Conservation (phyloP, 2,888 invertebrate species). For the Heliconius erato region DNA sequence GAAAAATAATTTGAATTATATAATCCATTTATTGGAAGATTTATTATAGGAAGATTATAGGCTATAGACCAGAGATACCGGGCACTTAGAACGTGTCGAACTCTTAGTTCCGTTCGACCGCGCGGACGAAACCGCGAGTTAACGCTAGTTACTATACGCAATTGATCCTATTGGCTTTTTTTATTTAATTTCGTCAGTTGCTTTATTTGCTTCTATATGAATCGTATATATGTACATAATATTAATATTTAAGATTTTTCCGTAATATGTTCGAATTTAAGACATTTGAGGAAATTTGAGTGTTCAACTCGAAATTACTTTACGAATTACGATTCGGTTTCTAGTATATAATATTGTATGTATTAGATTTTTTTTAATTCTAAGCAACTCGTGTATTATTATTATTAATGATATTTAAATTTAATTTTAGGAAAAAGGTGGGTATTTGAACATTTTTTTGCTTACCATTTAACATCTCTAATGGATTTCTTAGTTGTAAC, state of each 20-base stretch:
- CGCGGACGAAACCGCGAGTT: no score
- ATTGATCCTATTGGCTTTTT: neutral
- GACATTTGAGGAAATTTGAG: neutral
- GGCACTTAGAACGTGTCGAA: no score
- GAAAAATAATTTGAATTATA: neutral
- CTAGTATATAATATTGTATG: neutral
- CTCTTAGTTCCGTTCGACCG: no score
- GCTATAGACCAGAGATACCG: no score
- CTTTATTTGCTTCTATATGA: neutral
- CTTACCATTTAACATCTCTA: neutral
- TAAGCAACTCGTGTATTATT: neutral
- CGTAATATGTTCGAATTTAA: neutral
- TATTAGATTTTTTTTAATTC: neutral
- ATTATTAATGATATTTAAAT: constrained; percentile 5
- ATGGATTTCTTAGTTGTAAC: constrained; percentile 6
- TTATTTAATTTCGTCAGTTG: neutral
- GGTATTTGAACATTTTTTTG: neutral
- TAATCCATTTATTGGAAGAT: neutral
- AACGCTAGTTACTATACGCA: no score
- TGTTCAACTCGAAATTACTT: constrained; percentile 20
- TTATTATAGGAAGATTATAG: no score
- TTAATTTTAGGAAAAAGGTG: neutral
- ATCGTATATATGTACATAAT: neutral
- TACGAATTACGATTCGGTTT: constrained; percentile 22
- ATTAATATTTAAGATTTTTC: neutral